phyloP scores from a whole-genome alignment of 2,797 vertebrate genomes.

The Novumbra hubbsi region DNA sequence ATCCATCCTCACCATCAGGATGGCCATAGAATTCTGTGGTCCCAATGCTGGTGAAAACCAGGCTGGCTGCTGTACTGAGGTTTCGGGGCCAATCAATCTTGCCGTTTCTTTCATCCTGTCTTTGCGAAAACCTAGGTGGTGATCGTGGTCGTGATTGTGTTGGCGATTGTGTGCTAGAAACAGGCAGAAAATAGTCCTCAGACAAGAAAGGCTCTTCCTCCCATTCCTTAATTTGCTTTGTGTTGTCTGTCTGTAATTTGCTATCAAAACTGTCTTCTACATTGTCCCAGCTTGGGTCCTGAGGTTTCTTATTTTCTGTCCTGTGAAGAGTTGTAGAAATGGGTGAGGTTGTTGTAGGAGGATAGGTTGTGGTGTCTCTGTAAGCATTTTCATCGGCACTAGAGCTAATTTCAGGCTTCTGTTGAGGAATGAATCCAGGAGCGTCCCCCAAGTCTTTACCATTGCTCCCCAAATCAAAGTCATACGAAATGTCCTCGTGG shows the following conservation, averaged over 20 bases:
- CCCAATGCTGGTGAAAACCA: constrained; percentile 29
- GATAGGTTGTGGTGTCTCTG: constrained; percentile 33
- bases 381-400: constrained; percentile 18
- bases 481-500: constrained; percentile 87
- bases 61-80: constrained; percentile 24
- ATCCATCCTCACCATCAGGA: constrained; percentile 3
- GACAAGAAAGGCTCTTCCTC: constrained; percentile 54
- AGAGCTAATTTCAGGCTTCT: constrained; percentile 33
- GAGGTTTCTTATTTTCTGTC: constrained; percentile 15
- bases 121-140: constrained; percentile 37
- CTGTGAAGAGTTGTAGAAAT: neutral
- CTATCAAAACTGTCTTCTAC: neutral
- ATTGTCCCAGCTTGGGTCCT: constrained; percentile 11
- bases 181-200: constrained; percentile 74
- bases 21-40: neutral
- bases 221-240: constrained; percentile 35
- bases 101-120: constrained; percentile 21
- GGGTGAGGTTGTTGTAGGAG: constrained; percentile 41
- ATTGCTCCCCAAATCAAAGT: constrained; percentile 58
- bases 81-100: constrained; percentile 32
- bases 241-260: neutral
- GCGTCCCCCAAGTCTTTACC: constrained; percentile 41
- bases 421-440: constrained; percentile 20
- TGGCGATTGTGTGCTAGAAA: constrained; percentile 50
- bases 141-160: constrained; percentile 39